Conservation (phyloP, 2,797 vertebrate species). For the Poeciliopsis presidionis region DNA sequence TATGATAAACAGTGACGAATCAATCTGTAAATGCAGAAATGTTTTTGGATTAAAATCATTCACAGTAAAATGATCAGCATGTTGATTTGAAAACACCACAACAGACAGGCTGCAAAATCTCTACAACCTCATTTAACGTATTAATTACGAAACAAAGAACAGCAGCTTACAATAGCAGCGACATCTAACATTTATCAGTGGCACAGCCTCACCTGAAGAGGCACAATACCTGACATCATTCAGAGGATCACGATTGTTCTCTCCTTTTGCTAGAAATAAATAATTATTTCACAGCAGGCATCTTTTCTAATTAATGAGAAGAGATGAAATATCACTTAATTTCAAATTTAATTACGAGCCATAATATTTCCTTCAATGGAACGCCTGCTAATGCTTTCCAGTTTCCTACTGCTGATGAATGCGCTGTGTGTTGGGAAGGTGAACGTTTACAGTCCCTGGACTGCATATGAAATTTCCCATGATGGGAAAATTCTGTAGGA, state of each 20-base stretch:
- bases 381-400: conserved; percentile 69
- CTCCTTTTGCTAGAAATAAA: conserved; percentile 71
- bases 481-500: conserved; percentile 53
- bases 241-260: conserved; percentile 62
- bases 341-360: conserved; percentile 84
- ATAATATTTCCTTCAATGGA: conserved; percentile 81
- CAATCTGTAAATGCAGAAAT: too few species aligned
- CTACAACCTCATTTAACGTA: conserved; percentile 6
- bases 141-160: neutral
- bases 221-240: conserved; percentile 47
- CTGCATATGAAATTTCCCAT: conserved; percentile 60
- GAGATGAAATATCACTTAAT: conserved; percentile 86
- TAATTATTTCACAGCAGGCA: conserved; percentile 70
- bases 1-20: neutral
- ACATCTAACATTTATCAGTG: conserved; percentile 11
- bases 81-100: conserved; percentile 11
- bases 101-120: conserved; percentile 15
- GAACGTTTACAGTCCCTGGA: conserved; percentile 73
- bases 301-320: conserved; percentile 82
- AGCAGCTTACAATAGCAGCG: neutral
- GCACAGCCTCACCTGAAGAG: conserved; percentile 29
- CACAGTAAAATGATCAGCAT: conserved; percentile 27
- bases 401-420: conserved; percentile 74
- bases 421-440: conserved; percentile 70
- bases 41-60: neutral